Percentiles rank a stretch among this genome's conserved stretches.
phyloP scores from a whole-genome alignment of 2,888 invertebrate species.

The Drosophila phalerata region DNA sequence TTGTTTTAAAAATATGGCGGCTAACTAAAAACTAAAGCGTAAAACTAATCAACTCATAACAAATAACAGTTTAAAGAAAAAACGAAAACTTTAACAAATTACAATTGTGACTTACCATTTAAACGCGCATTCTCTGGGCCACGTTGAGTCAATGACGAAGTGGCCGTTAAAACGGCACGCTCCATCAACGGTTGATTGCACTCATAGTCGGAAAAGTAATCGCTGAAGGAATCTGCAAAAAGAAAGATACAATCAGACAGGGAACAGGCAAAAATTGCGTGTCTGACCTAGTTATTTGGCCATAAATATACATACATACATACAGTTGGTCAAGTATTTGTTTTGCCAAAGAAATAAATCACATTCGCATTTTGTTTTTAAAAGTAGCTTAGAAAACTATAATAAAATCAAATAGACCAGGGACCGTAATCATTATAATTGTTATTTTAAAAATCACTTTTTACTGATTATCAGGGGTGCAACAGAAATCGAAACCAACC shows the following conservation, averaged over 20 bases:
- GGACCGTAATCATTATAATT: too few relatives aligned
- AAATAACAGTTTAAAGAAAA: constrained; percentile 21
- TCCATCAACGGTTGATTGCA: constrained; percentile 93
- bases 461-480: too few relatives aligned
- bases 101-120: constrained; percentile 89
- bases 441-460: too few relatives aligned
- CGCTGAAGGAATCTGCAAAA: constrained; percentile 82
- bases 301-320: constrained; percentile 39
- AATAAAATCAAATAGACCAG: too few relatives aligned
- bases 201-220: constrained; percentile 88
- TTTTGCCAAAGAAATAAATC: background rate
- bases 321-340: background rate
- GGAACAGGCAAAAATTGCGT: constrained; percentile 25
- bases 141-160: constrained; percentile 92
- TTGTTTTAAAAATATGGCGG: constrained; percentile 43
- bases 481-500: too few relatives aligned
- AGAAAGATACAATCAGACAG: constrained; percentile 8
- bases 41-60: constrained; percentile 29
- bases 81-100: constrained; percentile 13
- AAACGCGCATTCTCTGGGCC: constrained; percentile 94
- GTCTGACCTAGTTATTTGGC: constrained; percentile 54
- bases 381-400: background rate
- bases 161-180: constrained; percentile 91
- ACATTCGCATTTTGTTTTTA: background rate
- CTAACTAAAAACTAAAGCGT: constrained; percentile 29